Evolutionary conservation across 2,797 vertebrate species (phyloP), one percentile per base, ranked within the genome.

Genomic region (Phylloscopus collybita): DNA sequence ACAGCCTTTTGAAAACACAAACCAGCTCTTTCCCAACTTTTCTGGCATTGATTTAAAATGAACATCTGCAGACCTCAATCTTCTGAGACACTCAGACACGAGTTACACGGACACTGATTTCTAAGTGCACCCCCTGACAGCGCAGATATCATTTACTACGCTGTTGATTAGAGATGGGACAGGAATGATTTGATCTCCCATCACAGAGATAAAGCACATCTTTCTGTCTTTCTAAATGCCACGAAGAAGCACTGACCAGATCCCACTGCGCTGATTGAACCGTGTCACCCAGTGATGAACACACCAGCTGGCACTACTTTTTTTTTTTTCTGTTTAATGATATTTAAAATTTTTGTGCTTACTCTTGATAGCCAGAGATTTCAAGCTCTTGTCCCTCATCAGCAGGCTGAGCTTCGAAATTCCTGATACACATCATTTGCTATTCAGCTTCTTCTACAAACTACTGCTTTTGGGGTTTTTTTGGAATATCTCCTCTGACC

Each of bases 51-150:
- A 56, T 93, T 88, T 86, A 72, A 90, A 75, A 47, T 0, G 5
- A 95, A 79, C 86, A 93, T 93, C 90, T 94, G 90, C 88, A 90
- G 85, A 75, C 20, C 76, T 91, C 90, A 23, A 10, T 72, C 73
- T 74, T 74, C 42, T 26, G 34, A 81, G 59, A 25, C 91, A 75
- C 88, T 88, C 85, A 61, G 54, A 40, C 10, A 51, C n/a, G 34
- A 75, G 80, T 59, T 78, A 22, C 0, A 69, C 0, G 67, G 92
- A 71, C 61, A 13, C 72, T 94, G 91, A 91, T 95, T 95, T 90
- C 87, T 65, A 11, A 96, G 93, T 44, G 62, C 2, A 47, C 75
- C 82, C 93, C 81, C 91, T 78, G 90, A 95, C 69, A 95, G 50
- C 29, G 9, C 47, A 57, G 82, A 86, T 21, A 86, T 80, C 53